Percentiles rank a stretch among this genome's conserved stretches.
Evolutionary conservation across 2,888 invertebrate species (phyloP).

Genomic region (Teleogryllus oceanicus): DNA sequence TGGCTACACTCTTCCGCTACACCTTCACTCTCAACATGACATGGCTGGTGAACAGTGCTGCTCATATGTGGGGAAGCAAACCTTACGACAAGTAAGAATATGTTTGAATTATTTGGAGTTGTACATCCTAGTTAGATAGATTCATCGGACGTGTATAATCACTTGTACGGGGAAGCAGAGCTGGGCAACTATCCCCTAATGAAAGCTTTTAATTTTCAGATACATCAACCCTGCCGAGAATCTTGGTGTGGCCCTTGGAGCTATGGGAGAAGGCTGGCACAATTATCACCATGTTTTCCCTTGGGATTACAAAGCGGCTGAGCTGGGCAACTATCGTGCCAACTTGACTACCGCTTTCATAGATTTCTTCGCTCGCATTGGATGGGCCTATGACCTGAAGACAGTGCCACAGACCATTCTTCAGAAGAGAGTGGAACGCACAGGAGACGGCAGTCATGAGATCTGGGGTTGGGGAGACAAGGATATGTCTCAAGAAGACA

Average conservation of each 20-base stretch:
- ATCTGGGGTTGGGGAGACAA: neutral
- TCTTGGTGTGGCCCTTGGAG: slow-evolving; percentile 47
- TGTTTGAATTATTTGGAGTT: slow-evolving; percentile 28
- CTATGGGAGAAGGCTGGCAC: slow-evolving; percentile 54
- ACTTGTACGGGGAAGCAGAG: too few species aligned
- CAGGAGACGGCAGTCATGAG: slow-evolving; percentile 62
- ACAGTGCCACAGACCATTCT: slow-evolving; percentile 69
- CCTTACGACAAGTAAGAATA: slow-evolving; percentile 66
- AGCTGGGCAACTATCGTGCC: slow-evolving; percentile 61
- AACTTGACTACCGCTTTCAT: slow-evolving; percentile 76
- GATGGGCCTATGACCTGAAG: slow-evolving; percentile 85
- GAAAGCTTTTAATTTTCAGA: neutral
- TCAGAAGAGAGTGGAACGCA: slow-evolving; percentile 64
- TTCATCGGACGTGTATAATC: too few species aligned
- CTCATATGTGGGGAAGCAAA: slow-evolving; percentile 74
- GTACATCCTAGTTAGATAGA: neutral
- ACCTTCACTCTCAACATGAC: slow-evolving; percentile 77
- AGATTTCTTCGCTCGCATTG: slow-evolving; percentile 75
- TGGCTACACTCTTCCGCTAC: slow-evolving; percentile 72
- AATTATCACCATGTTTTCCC: slow-evolving; percentile 67
- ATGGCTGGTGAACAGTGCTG: slow-evolving; percentile 87
- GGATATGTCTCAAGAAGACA: neutral
- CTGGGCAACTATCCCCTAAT: too few species aligned
- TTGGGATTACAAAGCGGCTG: slow-evolving; percentile 81
- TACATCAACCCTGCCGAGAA: slow-evolving; percentile 48